Evolutionary conservation across 1,140 invertebrate genomes (phyloP).

Genomic region (Brachionus manjavacas): DNA sequence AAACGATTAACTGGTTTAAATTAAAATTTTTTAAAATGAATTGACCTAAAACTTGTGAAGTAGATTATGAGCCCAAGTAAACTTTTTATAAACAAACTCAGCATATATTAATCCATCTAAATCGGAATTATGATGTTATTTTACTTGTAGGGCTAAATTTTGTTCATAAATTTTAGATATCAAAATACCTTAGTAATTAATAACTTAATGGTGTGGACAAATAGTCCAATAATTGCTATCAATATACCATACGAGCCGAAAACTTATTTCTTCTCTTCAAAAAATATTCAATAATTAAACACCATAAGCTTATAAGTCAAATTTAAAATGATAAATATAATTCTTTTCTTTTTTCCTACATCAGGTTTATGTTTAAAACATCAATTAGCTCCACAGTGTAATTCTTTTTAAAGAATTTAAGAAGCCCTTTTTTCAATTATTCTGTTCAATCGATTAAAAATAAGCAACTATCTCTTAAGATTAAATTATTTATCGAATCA

Average conservation of each 20-base stretch:
- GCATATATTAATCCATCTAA: neutral
- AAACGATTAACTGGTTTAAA: neutral
- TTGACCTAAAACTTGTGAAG: constrained; percentile 1
- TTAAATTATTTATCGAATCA: neutral
- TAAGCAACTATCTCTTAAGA: neutral
- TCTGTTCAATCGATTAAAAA: neutral
- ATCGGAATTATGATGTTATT: neutral
- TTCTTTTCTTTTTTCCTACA: neutral
- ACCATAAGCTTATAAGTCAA: neutral
- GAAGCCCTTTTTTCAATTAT: neutral
- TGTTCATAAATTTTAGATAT: neutral
- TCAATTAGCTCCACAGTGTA: neutral
- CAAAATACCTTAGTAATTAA: neutral
- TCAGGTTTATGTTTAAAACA: too few relatives aligned
- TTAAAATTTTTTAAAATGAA: neutral
- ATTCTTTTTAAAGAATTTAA: neutral
- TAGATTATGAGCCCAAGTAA: neutral
- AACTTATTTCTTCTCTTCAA: neutral
- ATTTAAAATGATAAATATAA: too few relatives aligned
- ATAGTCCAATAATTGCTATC: neutral
- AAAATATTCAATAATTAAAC: neutral
- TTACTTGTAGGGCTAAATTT: neutral
- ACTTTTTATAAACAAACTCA: neutral
- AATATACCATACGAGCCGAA: neutral
- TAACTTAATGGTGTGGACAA: neutral